A percentile compares a stretch with the other conserved stretches of the same genome.
Conservation (phyloP, 2,888 invertebrate genomes). For the Megastigmus dorsalis region DNA sequence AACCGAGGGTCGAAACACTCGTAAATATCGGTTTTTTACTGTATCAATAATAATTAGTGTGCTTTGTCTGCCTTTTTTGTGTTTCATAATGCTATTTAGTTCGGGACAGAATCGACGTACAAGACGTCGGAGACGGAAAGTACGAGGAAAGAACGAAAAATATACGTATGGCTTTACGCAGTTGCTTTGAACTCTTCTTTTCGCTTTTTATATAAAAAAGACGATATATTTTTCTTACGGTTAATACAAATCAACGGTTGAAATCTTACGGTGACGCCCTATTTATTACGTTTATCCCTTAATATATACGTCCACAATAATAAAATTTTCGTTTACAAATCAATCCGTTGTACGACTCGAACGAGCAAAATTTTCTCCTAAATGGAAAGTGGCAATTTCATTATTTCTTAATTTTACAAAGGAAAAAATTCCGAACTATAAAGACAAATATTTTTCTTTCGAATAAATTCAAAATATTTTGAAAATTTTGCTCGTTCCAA, state of each 20-base stretch:
- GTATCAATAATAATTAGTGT: not conserved
- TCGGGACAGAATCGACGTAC: not conserved
- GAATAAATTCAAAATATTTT: no score
- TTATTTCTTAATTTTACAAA: no score
- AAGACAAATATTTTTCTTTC: no score
- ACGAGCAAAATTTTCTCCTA: not conserved
- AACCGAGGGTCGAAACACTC: not conserved
- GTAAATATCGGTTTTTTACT: not conserved
- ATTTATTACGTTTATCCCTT: slow-evolving; percentile 4
- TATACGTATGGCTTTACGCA: no score
- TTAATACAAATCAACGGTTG: not conserved
- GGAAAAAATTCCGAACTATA: no score
- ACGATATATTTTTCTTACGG: not conserved
- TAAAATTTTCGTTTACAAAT: slow-evolving; percentile 13
- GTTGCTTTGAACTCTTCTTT: not conserved
- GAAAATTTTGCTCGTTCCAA: not conserved
- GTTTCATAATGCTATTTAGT: not conserved
- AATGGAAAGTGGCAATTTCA: not conserved
- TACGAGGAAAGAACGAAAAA: not conserved
- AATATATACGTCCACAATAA: not conserved
- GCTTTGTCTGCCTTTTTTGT: not conserved
- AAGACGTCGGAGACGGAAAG: not conserved
- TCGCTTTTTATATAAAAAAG: not conserved
- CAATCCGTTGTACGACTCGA: not conserved
- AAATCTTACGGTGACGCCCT: not conserved